These are phyloP conservation scores for Odontocerum albicorne DNA, from an alignment of 2,888 invertebrate species.

Conservation along the genomic window DNA sequence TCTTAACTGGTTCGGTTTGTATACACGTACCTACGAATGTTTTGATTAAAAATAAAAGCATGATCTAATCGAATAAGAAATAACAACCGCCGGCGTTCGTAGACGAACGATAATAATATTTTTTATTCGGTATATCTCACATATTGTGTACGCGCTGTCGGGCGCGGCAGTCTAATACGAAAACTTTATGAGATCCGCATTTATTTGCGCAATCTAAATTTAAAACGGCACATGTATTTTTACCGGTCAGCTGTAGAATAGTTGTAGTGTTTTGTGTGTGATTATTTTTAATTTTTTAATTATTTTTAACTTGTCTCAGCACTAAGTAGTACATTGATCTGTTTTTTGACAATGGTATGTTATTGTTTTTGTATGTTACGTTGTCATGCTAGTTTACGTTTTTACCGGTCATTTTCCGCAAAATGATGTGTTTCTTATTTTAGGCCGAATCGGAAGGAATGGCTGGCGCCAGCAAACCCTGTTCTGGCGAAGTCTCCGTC, in stretches of 20 bases:
- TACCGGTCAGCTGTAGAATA: conserved; percentile 7
- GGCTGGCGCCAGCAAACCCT: conserved; percentile 50
- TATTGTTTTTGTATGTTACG: conserved; percentile 12
- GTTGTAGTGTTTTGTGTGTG: conserved; percentile 8
- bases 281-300: conserved; percentile 6
- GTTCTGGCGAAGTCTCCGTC: conserved; percentile 40
- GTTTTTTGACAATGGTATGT: conserved; percentile 19
- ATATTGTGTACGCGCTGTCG: conserved; percentile 10
- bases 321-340: not conserved
- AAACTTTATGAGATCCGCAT: conserved; percentile 3
- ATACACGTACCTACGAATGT: not conserved
- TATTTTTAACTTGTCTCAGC: too few relatives aligned
- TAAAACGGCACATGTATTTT: conserved; percentile 18
- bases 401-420: not conserved
- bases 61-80: conserved; percentile 23
- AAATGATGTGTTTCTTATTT: conserved; percentile 1
- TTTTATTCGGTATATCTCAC: conserved; percentile 14
- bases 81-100: not conserved
- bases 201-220: conserved; percentile 13
- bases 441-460: conserved; percentile 44
- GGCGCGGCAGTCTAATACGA: conserved; percentile 14
- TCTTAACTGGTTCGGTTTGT: conserved; percentile 18
- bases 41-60: conserved; percentile 26
- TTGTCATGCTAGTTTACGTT: not conserved
- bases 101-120: conserved; percentile 5